Conservation (phyloP, 2,113 vertebrate species). For the Dasypus novemcinctus region DNA sequence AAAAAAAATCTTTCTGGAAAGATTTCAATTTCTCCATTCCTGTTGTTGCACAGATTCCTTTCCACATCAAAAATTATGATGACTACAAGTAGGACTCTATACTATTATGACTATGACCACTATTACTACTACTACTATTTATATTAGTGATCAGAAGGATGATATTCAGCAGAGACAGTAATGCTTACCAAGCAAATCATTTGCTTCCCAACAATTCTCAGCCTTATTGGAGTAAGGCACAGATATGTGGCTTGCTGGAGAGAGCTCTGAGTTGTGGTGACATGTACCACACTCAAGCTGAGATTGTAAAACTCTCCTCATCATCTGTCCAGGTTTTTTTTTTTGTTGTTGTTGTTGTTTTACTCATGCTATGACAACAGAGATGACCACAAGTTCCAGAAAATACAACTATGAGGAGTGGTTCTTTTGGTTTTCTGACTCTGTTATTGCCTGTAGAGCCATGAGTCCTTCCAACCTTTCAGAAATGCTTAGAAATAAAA, state of each 20-base stretch:
- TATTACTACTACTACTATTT: not conserved
- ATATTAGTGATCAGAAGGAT: not conserved
- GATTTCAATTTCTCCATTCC: not conserved
- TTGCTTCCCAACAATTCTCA: not conserved
- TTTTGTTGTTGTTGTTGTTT: too few species aligned
- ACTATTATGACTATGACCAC: not conserved
- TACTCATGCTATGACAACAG: too few species aligned
- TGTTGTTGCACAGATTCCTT: not conserved
- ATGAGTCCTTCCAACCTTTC: not conserved
- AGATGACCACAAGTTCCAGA: not conserved
- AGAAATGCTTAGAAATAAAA: not conserved
- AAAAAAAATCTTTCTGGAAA: not conserved
- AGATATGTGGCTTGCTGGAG: not conserved
- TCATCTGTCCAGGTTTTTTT: not conserved
- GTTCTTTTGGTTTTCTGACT: too few species aligned
- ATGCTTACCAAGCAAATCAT: not conserved
- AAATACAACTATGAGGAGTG: not conserved
- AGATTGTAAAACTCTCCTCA: not conserved
- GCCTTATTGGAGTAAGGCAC: not conserved
- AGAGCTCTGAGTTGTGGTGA: not conserved
- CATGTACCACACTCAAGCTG: not conserved
- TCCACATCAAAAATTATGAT: not conserved
- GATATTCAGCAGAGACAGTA: not conserved
- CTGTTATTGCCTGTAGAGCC: not conserved
- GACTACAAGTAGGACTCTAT: not conserved